A percentile compares a stretch with the other conserved stretches of the same genome.
Evolutionary conservation across 2,113 vertebrate species (phyloP).

Genomic region (Rafetus swinhoei): DNA sequence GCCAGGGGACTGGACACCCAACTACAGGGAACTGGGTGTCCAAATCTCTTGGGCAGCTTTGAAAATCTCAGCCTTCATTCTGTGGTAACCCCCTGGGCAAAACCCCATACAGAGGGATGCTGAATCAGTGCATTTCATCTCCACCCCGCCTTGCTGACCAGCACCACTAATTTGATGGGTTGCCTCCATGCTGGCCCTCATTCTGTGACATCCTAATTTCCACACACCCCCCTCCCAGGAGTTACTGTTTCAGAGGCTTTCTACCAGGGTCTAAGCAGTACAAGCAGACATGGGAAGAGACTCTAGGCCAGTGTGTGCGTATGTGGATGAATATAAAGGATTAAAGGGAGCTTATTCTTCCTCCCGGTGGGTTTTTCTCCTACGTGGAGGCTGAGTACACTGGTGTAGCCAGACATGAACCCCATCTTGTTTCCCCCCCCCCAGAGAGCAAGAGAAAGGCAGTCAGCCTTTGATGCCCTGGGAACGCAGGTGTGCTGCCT

Average conservation of each 20-base stretch:
- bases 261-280: background rate
- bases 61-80: background rate
- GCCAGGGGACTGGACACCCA: background rate
- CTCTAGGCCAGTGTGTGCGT: background rate
- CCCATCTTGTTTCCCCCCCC: too few relatives aligned
- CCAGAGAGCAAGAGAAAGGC: too few relatives aligned
- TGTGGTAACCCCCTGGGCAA: background rate
- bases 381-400: background rate
- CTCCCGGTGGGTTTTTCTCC: background rate
- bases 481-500: too few relatives aligned
- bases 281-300: background rate
- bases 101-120: background rate
- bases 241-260: background rate
- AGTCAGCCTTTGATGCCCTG: too few relatives aligned
- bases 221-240: background rate
- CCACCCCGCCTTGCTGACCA: background rate
- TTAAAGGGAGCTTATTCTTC: background rate
- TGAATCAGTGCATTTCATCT: background rate
- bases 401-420: too few relatives aligned
- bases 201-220: background rate
- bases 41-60: background rate
- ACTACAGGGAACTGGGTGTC: background rate
- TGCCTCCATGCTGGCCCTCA: background rate
- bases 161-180: background rate
- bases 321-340: background rate